Conservation (phyloP, 2,113 vertebrate genomes). For the Xiphorhynchus elegans region DNA sequence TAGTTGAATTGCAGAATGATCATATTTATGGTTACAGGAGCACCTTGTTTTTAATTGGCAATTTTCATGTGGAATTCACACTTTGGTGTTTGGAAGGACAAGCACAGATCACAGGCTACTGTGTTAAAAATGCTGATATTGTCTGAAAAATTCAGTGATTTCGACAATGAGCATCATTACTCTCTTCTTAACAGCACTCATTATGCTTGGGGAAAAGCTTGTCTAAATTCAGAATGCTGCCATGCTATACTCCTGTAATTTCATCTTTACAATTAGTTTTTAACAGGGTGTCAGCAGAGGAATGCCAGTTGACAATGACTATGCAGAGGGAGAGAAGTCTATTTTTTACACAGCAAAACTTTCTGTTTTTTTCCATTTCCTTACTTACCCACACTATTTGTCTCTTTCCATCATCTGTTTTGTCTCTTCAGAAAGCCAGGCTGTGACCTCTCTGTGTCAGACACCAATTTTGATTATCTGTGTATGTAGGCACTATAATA, state of each 20-base stretch:
- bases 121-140: background rate
- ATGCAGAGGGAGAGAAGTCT: background rate
- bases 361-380: conserved; percentile 17
- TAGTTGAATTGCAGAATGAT: background rate
- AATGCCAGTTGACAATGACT: background rate
- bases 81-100: background rate
- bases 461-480: background rate
- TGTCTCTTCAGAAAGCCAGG: background rate
- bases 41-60: background rate
- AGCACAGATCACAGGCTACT: background rate
- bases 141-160: background rate
- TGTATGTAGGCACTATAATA: background rate
- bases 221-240: background rate
- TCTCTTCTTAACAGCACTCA: background rate
- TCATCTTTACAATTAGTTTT: background rate
- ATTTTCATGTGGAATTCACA: background rate
- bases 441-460: background rate
- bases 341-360: background rate
- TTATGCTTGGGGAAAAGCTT: background rate
- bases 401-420: background rate
- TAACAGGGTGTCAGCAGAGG: background rate
- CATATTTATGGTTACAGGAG: background rate
- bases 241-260: background rate
- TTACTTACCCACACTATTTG: conserved; percentile 1
- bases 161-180: background rate